Evolutionary conservation across 2,113 vertebrate species (phyloP), one percentile per base, ranked within the genome.

Genomic region (Miniopterus natalensis): DNA sequence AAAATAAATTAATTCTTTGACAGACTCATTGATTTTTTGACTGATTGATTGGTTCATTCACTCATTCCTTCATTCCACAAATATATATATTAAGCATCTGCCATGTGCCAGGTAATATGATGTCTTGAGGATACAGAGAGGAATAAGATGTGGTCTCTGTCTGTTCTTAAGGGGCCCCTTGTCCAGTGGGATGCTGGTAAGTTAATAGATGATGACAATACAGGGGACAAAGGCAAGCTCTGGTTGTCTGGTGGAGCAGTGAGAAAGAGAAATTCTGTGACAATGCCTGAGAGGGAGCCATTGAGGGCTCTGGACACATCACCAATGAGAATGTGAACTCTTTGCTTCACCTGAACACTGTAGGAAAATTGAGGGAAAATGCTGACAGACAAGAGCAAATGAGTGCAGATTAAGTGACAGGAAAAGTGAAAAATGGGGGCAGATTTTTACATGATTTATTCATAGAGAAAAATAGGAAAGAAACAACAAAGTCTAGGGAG

Each of bases 371-470:
- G 68, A 42, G 83, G 45, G 27, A 57, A 65, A 70, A 90, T 23
- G 31, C 17, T 80, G 73, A 61, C 49, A 49, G 83, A 73, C 61
- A 78, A 95, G 77, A 95, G 75, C 45, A 71, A 15, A 88, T 59
- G 87, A 84, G 13, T 40, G 81, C 61, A 61, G 65, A 80, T 59
- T 27, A 81, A 93, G 78, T 70, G 73, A 86, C 65, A 81, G 42
- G 80, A 59, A 61, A 92, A 18, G 21, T 74, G 55, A 95, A 25
- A 55, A 55, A 20, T 59, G 40, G 42, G 55, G 47, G 66, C 23
- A 55, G 5, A 57, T 45, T 90, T 92, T 77, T 91, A 53, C 40
- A 10, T 57, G 59, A 81, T 73, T 84, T 92, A 87, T 95, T 96
- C 53, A 77, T 36, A 83, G 45, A 92, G 71, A 90, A 91, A 78